phyloP scores from a whole-genome alignment of 2,888 invertebrate species.

The Agrenia bidenticulata region DNA sequence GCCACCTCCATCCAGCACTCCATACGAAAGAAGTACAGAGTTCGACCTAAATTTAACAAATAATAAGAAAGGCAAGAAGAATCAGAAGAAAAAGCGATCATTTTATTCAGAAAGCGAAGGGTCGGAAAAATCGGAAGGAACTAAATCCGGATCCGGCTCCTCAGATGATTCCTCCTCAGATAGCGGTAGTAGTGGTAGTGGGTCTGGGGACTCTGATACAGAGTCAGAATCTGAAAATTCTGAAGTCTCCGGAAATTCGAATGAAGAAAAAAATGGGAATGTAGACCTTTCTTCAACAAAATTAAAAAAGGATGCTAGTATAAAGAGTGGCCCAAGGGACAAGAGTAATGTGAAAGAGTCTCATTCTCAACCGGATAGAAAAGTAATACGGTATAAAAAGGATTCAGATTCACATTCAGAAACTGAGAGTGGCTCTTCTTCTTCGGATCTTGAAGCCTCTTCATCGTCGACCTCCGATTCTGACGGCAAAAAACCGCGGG shows the following conservation, averaged over 20 bases:
- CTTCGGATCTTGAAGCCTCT: constrained; percentile 32
- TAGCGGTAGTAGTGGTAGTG: constrained; percentile 48
- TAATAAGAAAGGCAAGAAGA: constrained; percentile 43
- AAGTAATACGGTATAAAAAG: constrained; percentile 47
- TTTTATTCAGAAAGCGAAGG: constrained; percentile 67
- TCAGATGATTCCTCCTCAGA: constrained; percentile 53
- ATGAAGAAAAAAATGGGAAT: constrained; percentile 35
- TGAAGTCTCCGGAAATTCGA: constrained; percentile 48
- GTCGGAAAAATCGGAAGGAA: constrained; percentile 34
- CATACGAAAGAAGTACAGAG: constrained; percentile 14
- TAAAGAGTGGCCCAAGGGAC: constrained; percentile 19
- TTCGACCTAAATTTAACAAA: constrained; percentile 23
- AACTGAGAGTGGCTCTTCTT: constrained; percentile 40
- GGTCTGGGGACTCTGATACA: constrained; percentile 44
- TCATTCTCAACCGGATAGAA: constrained; percentile 31
- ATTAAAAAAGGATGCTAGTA: constrained; percentile 26
- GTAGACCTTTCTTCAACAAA: constrained; percentile 23
- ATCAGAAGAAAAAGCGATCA: constrained; percentile 62
- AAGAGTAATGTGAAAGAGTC: constrained; percentile 15
- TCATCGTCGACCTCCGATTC: constrained; percentile 51
- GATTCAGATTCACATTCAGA: constrained; percentile 37
- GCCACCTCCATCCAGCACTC: constrained; percentile 54
- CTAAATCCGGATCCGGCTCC: constrained; percentile 31
- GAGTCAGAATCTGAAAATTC: constrained; percentile 39
- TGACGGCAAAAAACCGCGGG: constrained; percentile 46